Conservation (phyloP, 2,113 vertebrate species). For the Sorex araneus region DNA sequence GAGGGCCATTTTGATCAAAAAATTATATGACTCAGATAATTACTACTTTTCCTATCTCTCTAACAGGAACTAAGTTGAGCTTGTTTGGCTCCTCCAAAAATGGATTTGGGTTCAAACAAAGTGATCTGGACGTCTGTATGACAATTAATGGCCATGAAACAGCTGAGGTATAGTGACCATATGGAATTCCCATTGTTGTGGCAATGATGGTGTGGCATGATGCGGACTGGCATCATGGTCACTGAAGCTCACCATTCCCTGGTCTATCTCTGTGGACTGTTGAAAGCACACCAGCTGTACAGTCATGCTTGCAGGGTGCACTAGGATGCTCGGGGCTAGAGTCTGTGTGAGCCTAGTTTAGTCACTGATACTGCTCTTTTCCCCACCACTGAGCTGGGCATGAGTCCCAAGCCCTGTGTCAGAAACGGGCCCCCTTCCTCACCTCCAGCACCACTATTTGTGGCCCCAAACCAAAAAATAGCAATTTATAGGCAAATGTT, state of each 20-base stretch:
- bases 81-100: slow-evolving; percentile 98
- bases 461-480: neutral
- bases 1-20: slow-evolving; percentile 60
- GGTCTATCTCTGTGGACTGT: slow-evolving; percentile 7
- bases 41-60: slow-evolving; percentile 72
- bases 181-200: slow-evolving; percentile 59
- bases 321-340: no score
- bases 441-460: neutral
- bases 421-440: neutral
- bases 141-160: slow-evolving; percentile 94
- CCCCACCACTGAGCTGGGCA: no score
- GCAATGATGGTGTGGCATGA: no score
- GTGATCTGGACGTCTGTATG: slow-evolving; percentile 98
- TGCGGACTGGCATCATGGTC: neutral
- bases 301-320: no score
- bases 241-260: slow-evolving; percentile 7
- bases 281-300: neutral
- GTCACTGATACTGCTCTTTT: no score
- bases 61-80: slow-evolving; percentile 93
- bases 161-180: slow-evolving; percentile 90
- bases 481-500: neutral
- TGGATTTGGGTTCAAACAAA: slow-evolving; percentile 97
- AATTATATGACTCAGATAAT: slow-evolving; percentile 69
- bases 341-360: no score
- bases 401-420: no score